Evolutionary conservation across 2,888 invertebrate species (phyloP).

Genomic region (Pseudolycoriella hygida): DNA sequence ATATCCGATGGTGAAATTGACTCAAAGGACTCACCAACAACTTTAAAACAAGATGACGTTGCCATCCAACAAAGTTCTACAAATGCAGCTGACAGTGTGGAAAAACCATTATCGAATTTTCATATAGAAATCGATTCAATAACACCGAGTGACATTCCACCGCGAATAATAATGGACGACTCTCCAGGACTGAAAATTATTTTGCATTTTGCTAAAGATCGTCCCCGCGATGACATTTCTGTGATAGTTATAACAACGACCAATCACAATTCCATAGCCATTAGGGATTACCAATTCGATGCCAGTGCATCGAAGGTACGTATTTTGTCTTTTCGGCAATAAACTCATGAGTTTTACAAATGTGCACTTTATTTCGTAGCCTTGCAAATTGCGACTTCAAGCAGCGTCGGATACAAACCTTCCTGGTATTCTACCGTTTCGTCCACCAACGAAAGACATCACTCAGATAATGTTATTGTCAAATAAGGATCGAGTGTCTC

Average conservation of each 20-base stretch:
- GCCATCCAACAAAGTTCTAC: background rate
- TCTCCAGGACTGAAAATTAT: constrained; percentile 59
- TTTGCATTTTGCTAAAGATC: constrained; percentile 66
- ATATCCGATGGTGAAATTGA: no score
- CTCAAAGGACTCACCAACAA: background rate
- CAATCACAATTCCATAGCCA: constrained; percentile 52
- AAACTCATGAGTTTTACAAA: no score
- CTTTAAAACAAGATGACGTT: background rate
- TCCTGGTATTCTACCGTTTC: constrained; percentile 72
- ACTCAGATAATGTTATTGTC: constrained; percentile 80
- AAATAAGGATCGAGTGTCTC: constrained; percentile 35
- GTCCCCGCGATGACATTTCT: constrained; percentile 59
- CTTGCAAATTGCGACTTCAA: constrained; percentile 69
- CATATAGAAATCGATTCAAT: constrained; percentile 57
- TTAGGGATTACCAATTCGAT: constrained; percentile 70
- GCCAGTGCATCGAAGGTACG: constrained; percentile 78
- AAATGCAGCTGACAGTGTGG: background rate
- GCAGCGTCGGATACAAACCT: constrained; percentile 54
- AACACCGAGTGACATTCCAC: constrained; percentile 46
- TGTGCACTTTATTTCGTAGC: no score
- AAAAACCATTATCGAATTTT: constrained; percentile 35
- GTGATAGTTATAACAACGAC: constrained; percentile 75
- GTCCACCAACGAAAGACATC: constrained; percentile 65
- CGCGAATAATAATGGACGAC: constrained; percentile 53
- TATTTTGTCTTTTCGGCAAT: constrained; percentile 1